Evolutionary conservation across 2,888 invertebrate genomes (phyloP).

Genomic region (Ctenicera cuprea): DNA sequence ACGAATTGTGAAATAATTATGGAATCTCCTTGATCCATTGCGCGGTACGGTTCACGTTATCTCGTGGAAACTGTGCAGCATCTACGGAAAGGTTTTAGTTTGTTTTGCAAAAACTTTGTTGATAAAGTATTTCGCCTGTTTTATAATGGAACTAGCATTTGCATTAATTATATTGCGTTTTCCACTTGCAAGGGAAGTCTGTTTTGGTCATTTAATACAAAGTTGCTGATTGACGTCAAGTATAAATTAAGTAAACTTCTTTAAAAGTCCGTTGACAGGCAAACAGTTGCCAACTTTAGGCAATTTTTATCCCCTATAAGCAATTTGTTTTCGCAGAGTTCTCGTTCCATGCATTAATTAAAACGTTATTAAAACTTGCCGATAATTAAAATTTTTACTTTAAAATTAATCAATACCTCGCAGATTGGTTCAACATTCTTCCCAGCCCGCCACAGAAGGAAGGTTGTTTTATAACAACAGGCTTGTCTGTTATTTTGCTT

Average conservation of each 20-base stretch:
- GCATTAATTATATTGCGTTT: neutral
- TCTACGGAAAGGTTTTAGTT: too few relatives aligned
- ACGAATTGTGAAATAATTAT: too few relatives aligned
- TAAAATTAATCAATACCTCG: constrained; percentile 41
- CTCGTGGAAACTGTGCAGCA: too few relatives aligned
- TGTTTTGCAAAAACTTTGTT: too few relatives aligned
- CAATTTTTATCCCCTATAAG: constrained; percentile 35
- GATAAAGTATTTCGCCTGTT: too few relatives aligned
- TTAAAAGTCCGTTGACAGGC: constrained; percentile 17
- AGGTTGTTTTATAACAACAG: neutral
- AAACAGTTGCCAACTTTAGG: constrained; percentile 21
- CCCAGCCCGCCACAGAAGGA: neutral
- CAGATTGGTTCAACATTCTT: constrained; percentile 30
- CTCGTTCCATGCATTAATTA: constrained; percentile 40
- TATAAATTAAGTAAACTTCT: constrained; percentile 29
- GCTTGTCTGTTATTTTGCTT: neutral
- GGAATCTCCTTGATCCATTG: too few relatives aligned
- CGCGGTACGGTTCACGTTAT: too few relatives aligned
- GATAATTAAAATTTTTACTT: constrained; percentile 45
- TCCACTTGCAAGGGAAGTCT: neutral
- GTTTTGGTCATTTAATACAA: constrained; percentile 3
- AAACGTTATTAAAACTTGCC: constrained; percentile 46
- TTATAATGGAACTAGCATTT: neutral
- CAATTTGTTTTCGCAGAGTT: constrained; percentile 44
- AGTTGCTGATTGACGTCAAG: constrained; percentile 9